These are phyloP conservation scores for Puffinus mauretanicus DNA, from an alignment of 2,113 vertebrate species.

Conservation along the genomic window DNA sequence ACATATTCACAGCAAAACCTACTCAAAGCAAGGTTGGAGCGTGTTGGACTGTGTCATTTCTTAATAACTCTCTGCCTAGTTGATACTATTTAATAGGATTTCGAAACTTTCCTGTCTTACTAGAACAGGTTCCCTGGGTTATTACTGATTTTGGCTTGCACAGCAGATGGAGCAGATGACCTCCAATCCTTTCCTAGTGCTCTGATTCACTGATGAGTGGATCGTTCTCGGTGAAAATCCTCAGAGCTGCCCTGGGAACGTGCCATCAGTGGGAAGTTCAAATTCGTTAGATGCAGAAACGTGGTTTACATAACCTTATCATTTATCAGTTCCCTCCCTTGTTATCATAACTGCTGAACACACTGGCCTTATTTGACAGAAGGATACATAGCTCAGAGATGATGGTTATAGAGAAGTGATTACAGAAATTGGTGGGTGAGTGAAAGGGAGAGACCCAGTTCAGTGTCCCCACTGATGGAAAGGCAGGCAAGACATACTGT, in stretches of 20 bases:
- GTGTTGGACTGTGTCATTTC: neutral
- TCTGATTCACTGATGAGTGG: conserved; percentile 13
- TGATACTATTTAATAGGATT: neutral
- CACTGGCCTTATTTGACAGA: neutral
- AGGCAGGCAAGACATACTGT: neutral
- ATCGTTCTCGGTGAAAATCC: neutral
- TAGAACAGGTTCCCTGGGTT: neutral
- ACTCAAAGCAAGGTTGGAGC: neutral
- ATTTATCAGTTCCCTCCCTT: neutral
- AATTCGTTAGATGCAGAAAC: neutral
- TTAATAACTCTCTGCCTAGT: neutral
- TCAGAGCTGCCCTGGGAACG: neutral
- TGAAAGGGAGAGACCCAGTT: neutral
- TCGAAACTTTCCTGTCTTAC: neutral
- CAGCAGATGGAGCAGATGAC: neutral
- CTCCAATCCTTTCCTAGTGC: neutral
- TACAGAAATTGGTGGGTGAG: neutral
- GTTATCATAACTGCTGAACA: neutral
- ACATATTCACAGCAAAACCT: neutral
- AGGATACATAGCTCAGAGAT: neutral
- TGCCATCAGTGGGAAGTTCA: neutral
- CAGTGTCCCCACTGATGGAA: neutral
- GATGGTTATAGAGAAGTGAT: neutral
- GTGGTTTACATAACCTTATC: neutral
- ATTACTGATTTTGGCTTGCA: neutral